Evolutionary conservation across 1,140 invertebrate species (phyloP).

Genomic region (Conus ventricosus): DNA sequence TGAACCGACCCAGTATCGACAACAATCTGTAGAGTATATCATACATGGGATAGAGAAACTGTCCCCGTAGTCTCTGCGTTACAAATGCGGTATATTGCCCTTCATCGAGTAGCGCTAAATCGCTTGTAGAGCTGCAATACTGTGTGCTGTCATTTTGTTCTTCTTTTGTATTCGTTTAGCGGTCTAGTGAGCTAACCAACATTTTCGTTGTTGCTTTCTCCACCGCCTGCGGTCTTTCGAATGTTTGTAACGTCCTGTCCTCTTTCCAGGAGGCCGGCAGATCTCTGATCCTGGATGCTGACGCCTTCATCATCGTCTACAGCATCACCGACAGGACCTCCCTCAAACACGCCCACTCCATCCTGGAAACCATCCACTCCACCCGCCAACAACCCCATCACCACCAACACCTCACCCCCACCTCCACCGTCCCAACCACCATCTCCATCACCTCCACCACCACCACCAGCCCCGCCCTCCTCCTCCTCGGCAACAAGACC

Average conservation of each 20-base stretch:
- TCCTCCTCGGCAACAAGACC: conserved; percentile 86
- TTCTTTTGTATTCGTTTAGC: too few species aligned
- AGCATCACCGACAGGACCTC: conserved; percentile 37
- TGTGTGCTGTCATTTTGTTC: too few species aligned
- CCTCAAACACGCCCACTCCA: not conserved
- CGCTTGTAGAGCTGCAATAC: too few species aligned
- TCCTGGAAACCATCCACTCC: conserved; percentile 17
- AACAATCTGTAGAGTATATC: too few species aligned
- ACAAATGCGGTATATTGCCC: too few species aligned
- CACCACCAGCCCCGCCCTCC: conserved; percentile 74
- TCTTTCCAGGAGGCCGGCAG: not conserved
- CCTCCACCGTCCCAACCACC: not conserved
- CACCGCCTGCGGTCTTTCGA: too few species aligned
- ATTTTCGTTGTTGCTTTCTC: too few species aligned
- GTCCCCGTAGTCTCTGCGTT: too few species aligned
- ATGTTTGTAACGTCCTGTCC: not conserved
- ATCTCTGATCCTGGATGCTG: not conserved
- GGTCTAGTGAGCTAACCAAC: too few species aligned
- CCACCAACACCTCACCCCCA: conserved; percentile 77
- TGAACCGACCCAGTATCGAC: too few species aligned
- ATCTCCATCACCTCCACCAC: conserved; percentile 33
- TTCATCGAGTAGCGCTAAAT: too few species aligned
- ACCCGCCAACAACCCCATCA: conserved; percentile 73
- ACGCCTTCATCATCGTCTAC: conserved; percentile 46
- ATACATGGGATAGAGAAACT: too few species aligned